A percentile compares a stretch with the other conserved stretches of the same genome.
phyloP scores from a whole-genome alignment of 2,797 vertebrate species.

The Margarornis squamiger region DNA sequence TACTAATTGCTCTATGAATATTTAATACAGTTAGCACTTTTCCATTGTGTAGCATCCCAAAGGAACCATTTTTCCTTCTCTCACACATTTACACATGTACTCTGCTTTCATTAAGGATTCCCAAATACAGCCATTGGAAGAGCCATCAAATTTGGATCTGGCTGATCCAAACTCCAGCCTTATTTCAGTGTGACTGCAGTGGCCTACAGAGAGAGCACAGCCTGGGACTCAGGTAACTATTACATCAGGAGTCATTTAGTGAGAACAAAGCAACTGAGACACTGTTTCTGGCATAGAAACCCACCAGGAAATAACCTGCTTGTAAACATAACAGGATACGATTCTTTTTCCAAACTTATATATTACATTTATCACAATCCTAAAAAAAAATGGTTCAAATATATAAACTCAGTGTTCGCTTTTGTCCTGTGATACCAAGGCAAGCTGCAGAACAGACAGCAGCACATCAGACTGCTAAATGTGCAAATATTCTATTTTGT shows the following conservation, averaged over 20 bases:
- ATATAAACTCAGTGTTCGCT: neutral
- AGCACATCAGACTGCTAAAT: neutral
- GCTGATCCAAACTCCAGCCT: neutral
- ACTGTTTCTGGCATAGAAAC: neutral
- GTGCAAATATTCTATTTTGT: neutral
- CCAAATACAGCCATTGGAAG: neutral
- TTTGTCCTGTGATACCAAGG: neutral
- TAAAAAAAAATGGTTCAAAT: neutral
- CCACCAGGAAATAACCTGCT: neutral
- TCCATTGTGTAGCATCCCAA: neutral
- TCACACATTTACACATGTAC: neutral
- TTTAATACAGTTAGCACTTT: constrained; percentile 22
- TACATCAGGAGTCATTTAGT: neutral
- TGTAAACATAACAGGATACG: neutral
- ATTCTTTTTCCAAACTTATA: neutral
- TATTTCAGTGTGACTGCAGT: neutral
- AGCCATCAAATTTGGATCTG: neutral
- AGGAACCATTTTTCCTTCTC: neutral
- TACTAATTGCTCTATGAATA: constrained; percentile 40
- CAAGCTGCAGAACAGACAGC: neutral
- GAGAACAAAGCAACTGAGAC: neutral
- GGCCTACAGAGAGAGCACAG: neutral
- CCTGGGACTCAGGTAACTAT: neutral
- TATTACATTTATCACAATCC: neutral
- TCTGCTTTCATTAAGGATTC: constrained; percentile 29